phyloP scores from a whole-genome alignment of 1,140 invertebrate genomes.

The Saccostrea glomerata region DNA sequence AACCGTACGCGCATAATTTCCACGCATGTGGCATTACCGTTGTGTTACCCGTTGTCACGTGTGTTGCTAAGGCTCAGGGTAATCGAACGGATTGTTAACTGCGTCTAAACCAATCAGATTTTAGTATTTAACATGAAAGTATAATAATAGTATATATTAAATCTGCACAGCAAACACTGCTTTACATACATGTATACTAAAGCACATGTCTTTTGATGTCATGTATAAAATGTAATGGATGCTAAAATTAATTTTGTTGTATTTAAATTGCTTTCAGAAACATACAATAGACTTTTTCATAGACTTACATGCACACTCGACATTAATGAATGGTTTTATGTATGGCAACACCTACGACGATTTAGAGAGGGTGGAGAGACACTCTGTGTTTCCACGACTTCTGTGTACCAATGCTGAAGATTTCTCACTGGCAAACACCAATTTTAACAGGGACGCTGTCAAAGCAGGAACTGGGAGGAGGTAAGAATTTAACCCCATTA shows the following conservation, averaged over 20 bases:
- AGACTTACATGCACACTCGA: slow-evolving; percentile 96
- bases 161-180: neutral
- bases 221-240: too few species aligned
- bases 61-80: too few species aligned
- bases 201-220: neutral
- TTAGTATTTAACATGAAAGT: too few species aligned
- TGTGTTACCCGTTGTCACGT: too few species aligned
- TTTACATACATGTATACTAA: neutral
- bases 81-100: too few species aligned
- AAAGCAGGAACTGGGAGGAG: slow-evolving; percentile 93
- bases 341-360: slow-evolving; percentile 98
- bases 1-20: too few species aligned
- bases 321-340: slow-evolving; percentile 94
- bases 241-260: neutral
- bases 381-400: slow-evolving; percentile 92
- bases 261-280: slow-evolving; percentile 72
- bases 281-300: slow-evolving; percentile 94
- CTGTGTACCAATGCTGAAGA: slow-evolving; percentile 91
- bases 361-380: slow-evolving; percentile 75
- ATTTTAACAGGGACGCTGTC: slow-evolving; percentile 92
- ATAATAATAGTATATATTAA: too few species aligned
- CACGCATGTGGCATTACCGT: too few species aligned
- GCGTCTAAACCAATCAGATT: too few species aligned
- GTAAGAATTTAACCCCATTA: slow-evolving; percentile 78
- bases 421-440: slow-evolving; percentile 88